Conservation (phyloP, 2,797 vertebrate genomes). For the Stomatorhinus walkeri region DNA sequence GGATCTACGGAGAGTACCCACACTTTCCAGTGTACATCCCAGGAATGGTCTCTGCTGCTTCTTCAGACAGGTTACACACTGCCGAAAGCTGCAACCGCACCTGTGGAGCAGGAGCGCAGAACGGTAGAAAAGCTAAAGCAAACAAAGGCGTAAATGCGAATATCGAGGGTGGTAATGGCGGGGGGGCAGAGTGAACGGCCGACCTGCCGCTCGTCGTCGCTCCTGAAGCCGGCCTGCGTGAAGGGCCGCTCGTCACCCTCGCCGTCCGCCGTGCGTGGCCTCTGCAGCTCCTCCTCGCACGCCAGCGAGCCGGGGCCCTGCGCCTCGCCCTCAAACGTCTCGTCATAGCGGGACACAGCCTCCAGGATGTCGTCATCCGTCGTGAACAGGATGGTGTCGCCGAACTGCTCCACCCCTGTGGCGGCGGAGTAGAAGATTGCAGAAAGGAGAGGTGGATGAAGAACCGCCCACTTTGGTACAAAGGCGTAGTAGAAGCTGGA, state of each 20-base stretch:
- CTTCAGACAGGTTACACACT: conserved; percentile 37
- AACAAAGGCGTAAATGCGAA: not conserved
- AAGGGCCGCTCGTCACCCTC: conserved; percentile 80
- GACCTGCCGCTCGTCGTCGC: conserved; percentile 42
- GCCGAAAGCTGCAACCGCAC: conserved; percentile 48
- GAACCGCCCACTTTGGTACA: not conserved
- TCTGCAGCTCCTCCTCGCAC: conserved; percentile 70
- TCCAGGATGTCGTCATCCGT: conserved; percentile 90
- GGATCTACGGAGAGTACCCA: conserved; percentile 53
- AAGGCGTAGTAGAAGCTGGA: not conserved
- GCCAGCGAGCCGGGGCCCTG: conserved; percentile 50
- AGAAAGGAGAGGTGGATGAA: not conserved
- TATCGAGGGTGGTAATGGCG: not conserved
- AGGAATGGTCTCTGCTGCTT: conserved; percentile 52
- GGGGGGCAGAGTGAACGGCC: not conserved
- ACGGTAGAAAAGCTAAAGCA: not conserved
- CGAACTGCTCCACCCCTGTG: conserved; percentile 86
- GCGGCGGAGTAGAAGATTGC: not conserved
- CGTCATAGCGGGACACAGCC: conserved; percentile 80
- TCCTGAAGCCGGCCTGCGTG: conserved; percentile 74
- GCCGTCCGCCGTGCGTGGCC: conserved; percentile 81
- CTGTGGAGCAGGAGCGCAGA: conserved; percentile 41
- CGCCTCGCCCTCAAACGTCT: conserved; percentile 64
- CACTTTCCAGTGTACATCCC: conserved; percentile 78
- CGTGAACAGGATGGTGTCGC: conserved; percentile 93